Evolutionary conservation across 1,140 invertebrate genomes (phyloP).

Genomic region (Tetranychus cinnabarinus): DNA sequence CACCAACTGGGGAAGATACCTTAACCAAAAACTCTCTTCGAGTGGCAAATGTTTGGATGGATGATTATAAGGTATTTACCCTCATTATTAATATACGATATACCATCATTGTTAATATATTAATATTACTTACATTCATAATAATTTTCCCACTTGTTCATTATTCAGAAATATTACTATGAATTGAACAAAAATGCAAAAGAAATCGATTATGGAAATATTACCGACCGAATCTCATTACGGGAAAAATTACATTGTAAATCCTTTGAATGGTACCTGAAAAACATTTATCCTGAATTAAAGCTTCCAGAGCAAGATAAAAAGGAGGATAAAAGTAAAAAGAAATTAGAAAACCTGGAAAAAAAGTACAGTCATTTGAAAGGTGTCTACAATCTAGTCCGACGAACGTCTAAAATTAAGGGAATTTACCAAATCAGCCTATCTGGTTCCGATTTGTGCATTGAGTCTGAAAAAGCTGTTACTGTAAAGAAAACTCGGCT

Average conservation of each 20-base stretch:
- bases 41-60: constrained; percentile 78
- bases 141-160: constrained; percentile 1
- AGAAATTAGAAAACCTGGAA: constrained; percentile 37
- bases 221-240: constrained; percentile 42
- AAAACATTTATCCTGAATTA: constrained; percentile 68
- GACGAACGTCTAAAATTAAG: constrained; percentile 10
- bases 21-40: constrained; percentile 64
- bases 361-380: constrained; percentile 28
- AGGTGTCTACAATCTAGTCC: neutral
- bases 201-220: constrained; percentile 45
- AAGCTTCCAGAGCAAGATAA: constrained; percentile 16
- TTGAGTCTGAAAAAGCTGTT: constrained; percentile 50
- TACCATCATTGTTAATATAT: neutral
- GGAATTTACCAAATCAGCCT: constrained; percentile 34
- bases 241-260: constrained; percentile 50
- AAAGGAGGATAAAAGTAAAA: constrained; percentile 14
- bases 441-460: constrained; percentile 39
- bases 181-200: constrained; percentile 37
- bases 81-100: neutral
- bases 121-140: neutral
- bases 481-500: constrained; percentile 48
- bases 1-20: constrained; percentile 48
- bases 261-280: constrained; percentile 77
- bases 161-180: constrained; percentile 44
- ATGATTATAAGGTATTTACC: constrained; percentile 46